A percentile compares a stretch with the other conserved stretches of the same genome.
Conservation (phyloP, 1,140 invertebrate species). For the Drosophila miranda region DNA sequence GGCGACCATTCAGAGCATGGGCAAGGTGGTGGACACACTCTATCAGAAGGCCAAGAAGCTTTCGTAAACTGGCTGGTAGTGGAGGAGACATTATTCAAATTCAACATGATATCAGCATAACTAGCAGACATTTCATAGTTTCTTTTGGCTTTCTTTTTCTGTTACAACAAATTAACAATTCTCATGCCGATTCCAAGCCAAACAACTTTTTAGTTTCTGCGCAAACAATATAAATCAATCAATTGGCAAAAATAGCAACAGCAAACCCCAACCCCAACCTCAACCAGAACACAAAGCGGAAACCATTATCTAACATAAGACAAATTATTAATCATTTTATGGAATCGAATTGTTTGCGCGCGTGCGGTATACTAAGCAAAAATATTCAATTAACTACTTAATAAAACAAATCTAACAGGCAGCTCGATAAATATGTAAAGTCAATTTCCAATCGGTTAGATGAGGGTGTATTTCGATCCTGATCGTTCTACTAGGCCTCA, state of each 20-base stretch:
- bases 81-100: slow-evolving; percentile 21
- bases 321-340: slow-evolving; percentile 64
- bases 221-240: slow-evolving; percentile 32
- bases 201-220: slow-evolving; percentile 52
- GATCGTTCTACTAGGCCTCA: too few species aligned
- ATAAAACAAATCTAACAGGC: slow-evolving; percentile 48
- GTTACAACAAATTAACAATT: slow-evolving; percentile 19
- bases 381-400: slow-evolving; percentile 71
- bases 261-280: slow-evolving; percentile 7
- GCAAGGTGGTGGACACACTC: slow-evolving; percentile 98
- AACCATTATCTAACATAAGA: slow-evolving; percentile 61
- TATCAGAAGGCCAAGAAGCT: slow-evolving; percentile 99
- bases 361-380: slow-evolving; percentile 62
- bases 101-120: slow-evolving; percentile 61
- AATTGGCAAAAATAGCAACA: slow-evolving; percentile 46
- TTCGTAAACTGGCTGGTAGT: slow-evolving; percentile 86
- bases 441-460: neutral
- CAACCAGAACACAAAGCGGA: slow-evolving; percentile 37
- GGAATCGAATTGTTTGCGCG: slow-evolving; percentile 54
- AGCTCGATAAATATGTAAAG: slow-evolving; percentile 7
- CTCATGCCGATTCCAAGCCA: slow-evolving; percentile 15
- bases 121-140: slow-evolving; percentile 57
- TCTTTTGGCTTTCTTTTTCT: slow-evolving; percentile 40
- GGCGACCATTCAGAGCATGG: slow-evolving; percentile 99
- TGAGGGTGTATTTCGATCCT: neutral